Percentiles rank a stretch among this genome's conserved stretches.
phyloP scores from a whole-genome alignment of 2,113 vertebrate genomes.

The Lophius piscatorius region DNA sequence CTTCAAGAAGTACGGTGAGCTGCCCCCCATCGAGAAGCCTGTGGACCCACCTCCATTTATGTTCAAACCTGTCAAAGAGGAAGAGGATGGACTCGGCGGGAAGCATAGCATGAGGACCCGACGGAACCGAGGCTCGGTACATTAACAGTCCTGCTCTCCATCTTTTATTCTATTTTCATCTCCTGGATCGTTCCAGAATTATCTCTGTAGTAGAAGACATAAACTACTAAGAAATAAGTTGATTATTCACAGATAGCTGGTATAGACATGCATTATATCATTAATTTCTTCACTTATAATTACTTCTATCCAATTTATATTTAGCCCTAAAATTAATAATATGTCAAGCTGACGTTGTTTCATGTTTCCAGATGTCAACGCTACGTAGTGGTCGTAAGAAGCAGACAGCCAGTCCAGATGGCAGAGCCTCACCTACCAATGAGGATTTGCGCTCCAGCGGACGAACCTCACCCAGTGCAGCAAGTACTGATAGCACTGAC shows the following conservation, averaged over 20 bases:
- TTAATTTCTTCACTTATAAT: background rate
- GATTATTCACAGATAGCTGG: no score
- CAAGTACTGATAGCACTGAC: slow-evolving; percentile 97
- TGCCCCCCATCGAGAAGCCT: slow-evolving; percentile 98
- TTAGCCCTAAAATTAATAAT: background rate
- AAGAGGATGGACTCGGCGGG: slow-evolving; percentile 96
- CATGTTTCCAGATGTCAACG: slow-evolving; percentile 90
- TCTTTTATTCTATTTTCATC: no score
- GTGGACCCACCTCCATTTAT: slow-evolving; percentile 98
- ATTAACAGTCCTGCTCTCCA: slow-evolving; percentile 25
- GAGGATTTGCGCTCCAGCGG: slow-evolving; percentile 96
- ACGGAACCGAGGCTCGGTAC: slow-evolving; percentile 95
- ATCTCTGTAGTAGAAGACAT: no score
- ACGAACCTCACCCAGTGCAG: slow-evolving; percentile 94
- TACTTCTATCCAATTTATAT: background rate
- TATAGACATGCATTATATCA: background rate
- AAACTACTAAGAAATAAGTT: no score
- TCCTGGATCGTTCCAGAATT: no score
- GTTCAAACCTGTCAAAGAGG: slow-evolving; percentile 99
- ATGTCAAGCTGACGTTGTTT: slow-evolving; percentile 2
- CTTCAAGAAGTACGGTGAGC: slow-evolving; percentile 99
- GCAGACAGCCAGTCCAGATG: slow-evolving; percentile 96
- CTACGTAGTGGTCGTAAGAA: slow-evolving; percentile 99
- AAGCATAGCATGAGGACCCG: slow-evolving; percentile 99
- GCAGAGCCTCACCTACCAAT: slow-evolving; percentile 90